Evolutionary conservation across 2,113 vertebrate genomes (phyloP), one percentile per base, ranked within the genome.

Genomic region (Anser brachyrhynchus): DNA sequence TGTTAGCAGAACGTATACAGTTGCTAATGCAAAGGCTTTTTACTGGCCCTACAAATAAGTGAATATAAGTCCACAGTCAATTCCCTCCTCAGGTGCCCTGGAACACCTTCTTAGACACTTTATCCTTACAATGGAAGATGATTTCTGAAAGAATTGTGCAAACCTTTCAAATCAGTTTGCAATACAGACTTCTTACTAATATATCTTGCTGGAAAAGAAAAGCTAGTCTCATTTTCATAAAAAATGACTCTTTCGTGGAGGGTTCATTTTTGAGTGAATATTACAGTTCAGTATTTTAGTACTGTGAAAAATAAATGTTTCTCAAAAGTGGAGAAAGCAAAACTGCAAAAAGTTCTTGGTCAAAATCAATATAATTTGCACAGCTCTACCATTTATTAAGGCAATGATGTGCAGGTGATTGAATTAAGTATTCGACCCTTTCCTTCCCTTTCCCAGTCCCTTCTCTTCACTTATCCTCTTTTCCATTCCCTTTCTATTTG

Each of bases 131-230:
- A 31, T 18, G 13, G 55, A 72, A 84, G 22, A 46, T 29, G 57
- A 29, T 84, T 75, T 58, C 52, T 35, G 43, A 84, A 70, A 89
- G 11, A 74, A 59, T 28, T 64, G 4, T 2, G 2, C 20, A 69
- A 54, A 78, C 29, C 4, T 64, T 84, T 75, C 35, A 16, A 35
- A 72, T 62, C 5, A 54, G 1, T 86, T 83, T 86, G 10, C 57
- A 0, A 35, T 52, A 4, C 1, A 8, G 13, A 75, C 62, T 58
- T n/a, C 67, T 18, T 58, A 16, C 31, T 0, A 0, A 26, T 26
- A 8, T 46, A 4, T 66, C 49, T 82, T 82, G 49, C 20, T 79
- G 43, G 18, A 91, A 64, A 93, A 87, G 31, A 33, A 1, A 73
- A 31, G 3, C 20, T 64, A 54, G 33, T 64, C 21, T 66, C 5